These are phyloP conservation scores for Poeciliopsis gracilis DNA, from an alignment of 2,797 vertebrate species.

Conservation along the genomic window DNA sequence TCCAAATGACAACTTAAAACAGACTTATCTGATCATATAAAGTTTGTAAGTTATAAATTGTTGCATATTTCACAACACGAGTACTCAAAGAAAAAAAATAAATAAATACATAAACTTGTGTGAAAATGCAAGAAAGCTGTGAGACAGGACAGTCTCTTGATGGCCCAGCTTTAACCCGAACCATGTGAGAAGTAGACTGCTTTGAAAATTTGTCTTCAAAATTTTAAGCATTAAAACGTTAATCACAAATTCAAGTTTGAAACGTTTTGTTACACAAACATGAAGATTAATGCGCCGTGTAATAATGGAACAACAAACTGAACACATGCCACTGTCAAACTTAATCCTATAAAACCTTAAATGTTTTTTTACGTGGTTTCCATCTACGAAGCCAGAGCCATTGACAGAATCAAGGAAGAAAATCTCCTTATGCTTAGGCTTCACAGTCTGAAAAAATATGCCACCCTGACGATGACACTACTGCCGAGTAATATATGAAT, in stretches of 20 bases:
- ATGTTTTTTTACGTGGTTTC: slow-evolving; percentile 1
- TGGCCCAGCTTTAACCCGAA: background rate
- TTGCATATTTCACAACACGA: background rate
- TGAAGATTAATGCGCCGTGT: background rate
- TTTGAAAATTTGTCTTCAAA: background rate
- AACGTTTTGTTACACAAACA: background rate
- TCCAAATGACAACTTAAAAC: background rate
- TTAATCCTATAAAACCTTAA: slow-evolving; percentile 4
- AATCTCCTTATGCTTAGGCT: background rate
- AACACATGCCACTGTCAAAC: background rate
- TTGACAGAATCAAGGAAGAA: no score
- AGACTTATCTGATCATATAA: background rate
- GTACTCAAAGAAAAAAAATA: no score
- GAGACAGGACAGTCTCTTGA: background rate
- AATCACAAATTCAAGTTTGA: background rate
- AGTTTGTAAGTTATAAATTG: background rate
- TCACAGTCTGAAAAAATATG: background rate
- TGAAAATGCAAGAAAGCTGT: background rate
- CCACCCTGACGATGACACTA: background rate
- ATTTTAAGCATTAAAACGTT: background rate
- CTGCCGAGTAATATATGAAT: background rate
- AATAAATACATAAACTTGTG: background rate
- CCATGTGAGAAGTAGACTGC: background rate
- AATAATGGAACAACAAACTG: background rate
- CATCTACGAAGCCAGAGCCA: background rate